Evolutionary conservation across 2,888 invertebrate species (phyloP), one percentile per base, ranked within the genome.

Genomic region (Eilema depressum): DNA sequence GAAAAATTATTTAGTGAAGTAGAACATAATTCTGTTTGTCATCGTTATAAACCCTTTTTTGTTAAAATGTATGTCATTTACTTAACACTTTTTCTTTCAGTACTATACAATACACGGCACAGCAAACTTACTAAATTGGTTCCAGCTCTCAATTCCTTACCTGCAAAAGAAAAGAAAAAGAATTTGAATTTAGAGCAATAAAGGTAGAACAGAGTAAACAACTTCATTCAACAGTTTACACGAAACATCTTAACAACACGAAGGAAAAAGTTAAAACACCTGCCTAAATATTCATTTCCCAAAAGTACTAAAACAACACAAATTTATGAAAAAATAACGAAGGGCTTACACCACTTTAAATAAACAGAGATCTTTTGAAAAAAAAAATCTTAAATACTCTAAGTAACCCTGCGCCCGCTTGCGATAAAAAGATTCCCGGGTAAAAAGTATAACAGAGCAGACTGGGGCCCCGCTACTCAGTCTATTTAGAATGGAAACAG

Each of bases 401-500:
- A 77, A 84, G 81, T 80, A 83, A 84, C 82, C 82, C 79, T 78
- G 78, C 77, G 71, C 64, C 68, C 66, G 71, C 75, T 71, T 70
- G 30, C 57, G 75, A 23, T 75, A 77, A 74, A 77, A 77, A 81
- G 71, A 71, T 73, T 70, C 74, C 63, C 66, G 37, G 60, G 61
- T 73, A 75, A 77, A 80, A 75, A 75, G 77, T 83, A 75, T 25
- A 69, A 62, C 70, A 25, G 37, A 25, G 56, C 76, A 79, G 82
- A 78, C 70, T 71, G 74, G 71, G 70, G 79, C 73, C 79, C 78
- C 78, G 70, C 69, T 63, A 53, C 62, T 79, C 76, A 63, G 76
- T 80, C 82, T 86, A 86, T 81, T 88, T 87, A 83, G 82, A 87
- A 86, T 85, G 83, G 81, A 83, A 86, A 86, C 84, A 85, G 72